These are phyloP conservation scores for Eubasilissa regina DNA, from an alignment of 1,140 invertebrate species.

Conservation along the genomic window DNA sequence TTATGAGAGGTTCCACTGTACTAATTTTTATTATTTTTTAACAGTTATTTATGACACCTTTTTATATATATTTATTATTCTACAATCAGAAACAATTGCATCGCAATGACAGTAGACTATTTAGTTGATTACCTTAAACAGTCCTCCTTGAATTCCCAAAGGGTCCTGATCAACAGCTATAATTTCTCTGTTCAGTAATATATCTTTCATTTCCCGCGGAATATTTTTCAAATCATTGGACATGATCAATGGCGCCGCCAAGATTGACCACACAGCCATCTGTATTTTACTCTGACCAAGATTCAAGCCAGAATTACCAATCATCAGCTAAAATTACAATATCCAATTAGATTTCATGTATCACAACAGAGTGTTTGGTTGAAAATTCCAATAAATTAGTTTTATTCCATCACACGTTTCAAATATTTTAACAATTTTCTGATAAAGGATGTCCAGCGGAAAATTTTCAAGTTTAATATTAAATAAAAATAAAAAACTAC, in stretches of 20 bases:
- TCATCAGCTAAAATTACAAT: constrained; percentile 75
- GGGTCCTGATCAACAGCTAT: constrained; percentile 91
- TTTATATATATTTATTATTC: too few species aligned
- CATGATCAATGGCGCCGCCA: constrained; percentile 91
- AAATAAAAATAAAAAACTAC: too few species aligned
- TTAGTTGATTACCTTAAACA: constrained; percentile 62
- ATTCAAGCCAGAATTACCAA: constrained; percentile 90
- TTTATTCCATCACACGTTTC: too few species aligned
- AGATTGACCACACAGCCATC: constrained; percentile 91
- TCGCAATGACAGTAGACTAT: background rate
- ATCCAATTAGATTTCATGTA: background rate
- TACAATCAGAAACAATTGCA: too few species aligned
- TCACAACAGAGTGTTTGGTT: too few species aligned
- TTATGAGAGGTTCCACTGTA: constrained; percentile 37
- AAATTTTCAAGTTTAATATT: too few species aligned
- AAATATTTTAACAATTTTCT: too few species aligned
- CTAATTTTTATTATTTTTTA: too few species aligned
- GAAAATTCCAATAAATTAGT: too few species aligned
- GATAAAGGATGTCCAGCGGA: too few species aligned
- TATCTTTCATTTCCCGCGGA: constrained; percentile 78
- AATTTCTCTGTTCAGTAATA: constrained; percentile 83
- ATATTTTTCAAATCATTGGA: constrained; percentile 87
- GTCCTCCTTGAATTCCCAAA: constrained; percentile 75
- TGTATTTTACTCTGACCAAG: constrained; percentile 87
- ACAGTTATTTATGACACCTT: too few species aligned